Evolutionary conservation across 2,113 vertebrate genomes (phyloP), one percentile per base, ranked within the genome.

Genomic region (Rhinoderma darwinii): DNA sequence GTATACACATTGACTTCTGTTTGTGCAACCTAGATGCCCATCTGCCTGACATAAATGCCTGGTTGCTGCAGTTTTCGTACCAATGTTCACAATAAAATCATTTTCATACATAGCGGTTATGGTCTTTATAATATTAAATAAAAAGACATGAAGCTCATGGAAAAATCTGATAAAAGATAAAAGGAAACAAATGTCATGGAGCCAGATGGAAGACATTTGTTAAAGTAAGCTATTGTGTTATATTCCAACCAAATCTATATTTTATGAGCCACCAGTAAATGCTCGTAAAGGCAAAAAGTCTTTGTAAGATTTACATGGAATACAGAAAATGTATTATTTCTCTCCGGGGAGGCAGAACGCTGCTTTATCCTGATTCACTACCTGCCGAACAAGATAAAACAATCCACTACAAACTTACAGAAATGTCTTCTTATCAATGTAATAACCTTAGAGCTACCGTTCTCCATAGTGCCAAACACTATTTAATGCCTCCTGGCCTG

Each of bases 211-310:
- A 87, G 39, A 54, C 78, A 87, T 87, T 87, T 87, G 85, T 87
- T 82, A 82, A 87, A 87, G 85, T 87, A 81, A 87, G 78, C 77
- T 59, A 87, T 87, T 87, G 85, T 87, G 85, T 87, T 87, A 72
- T 82, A 80, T 82, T 82, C 78, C 50, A 82, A 74, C 47, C 66
- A 82, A 87, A 87, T 87, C 85, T 87, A 87, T 87, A 87, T 87
- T 87, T 87, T 87, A 87, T 87, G 78, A 82, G 78, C 66, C 81
- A 80, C 77, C 68, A 82, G 85, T 82, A 87, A 87, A 87, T 59
- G 85, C 66, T 87, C 68, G 61, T 87, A 82, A 87, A 87, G 85
- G 82, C 85, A 87, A 82, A 86, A 86, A 25, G 50, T 74, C 68
- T 87, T 82, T 87, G 85, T 72, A 61, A 82, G 78, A 87, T 82